Percentiles rank a stretch among this genome's conserved stretches.
phyloP scores from a whole-genome alignment of 2,888 invertebrate species.

The Drosophila multiciliata region DNA sequence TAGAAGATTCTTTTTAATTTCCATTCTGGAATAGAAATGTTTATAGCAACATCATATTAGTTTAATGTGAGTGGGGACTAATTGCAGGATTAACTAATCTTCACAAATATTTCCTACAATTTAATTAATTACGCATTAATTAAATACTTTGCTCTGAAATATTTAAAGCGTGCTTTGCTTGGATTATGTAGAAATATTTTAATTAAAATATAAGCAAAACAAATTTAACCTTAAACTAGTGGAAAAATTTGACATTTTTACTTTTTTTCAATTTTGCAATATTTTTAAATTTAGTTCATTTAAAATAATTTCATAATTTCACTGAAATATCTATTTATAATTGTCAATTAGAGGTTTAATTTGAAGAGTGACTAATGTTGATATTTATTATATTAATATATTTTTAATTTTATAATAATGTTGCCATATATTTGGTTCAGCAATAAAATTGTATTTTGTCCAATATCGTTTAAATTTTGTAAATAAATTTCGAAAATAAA shows the following conservation, averaged over 20 bases:
- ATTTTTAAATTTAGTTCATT: background rate
- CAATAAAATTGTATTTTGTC: background rate
- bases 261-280: background rate
- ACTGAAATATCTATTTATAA: background rate
- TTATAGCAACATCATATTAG: conserved; percentile 10
- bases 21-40: conserved; percentile 14
- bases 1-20: conserved; percentile 27
- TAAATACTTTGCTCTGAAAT: background rate
- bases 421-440: background rate
- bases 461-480: background rate
- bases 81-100: conserved; percentile 9
- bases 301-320: background rate
- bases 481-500: background rate
- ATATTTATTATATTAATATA: background rate
- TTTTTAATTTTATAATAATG: background rate
- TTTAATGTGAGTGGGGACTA: background rate
- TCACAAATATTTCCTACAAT: conserved; percentile 3
- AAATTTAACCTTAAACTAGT: background rate
- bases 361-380: background rate
- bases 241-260: background rate
- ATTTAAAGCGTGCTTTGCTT: background rate
- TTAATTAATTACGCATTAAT: conserved; percentile 7
- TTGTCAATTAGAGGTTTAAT: background rate
- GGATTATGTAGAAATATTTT: background rate
- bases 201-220: background rate